Evolutionary conservation across 2,888 invertebrate genomes (phyloP).

Genomic region (Drosophila seclusa): DNA sequence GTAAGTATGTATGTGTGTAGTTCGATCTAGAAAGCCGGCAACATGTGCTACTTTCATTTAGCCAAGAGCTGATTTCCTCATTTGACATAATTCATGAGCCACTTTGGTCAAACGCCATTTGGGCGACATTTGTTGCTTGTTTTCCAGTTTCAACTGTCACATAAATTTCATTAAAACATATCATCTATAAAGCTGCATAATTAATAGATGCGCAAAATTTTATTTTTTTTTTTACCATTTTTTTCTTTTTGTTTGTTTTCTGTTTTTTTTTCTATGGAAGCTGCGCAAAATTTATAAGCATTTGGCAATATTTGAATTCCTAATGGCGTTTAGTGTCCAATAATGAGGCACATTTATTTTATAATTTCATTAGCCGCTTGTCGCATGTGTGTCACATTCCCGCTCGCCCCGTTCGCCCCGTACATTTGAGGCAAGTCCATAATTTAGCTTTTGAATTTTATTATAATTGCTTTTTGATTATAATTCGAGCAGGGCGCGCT

Average conservation of each 20-base stretch:
- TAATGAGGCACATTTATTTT: slow-evolving; percentile 80
- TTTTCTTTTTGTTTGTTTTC: slow-evolving; percentile 12
- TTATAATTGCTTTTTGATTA: slow-evolving; percentile 77
- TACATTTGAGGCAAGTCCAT: slow-evolving; percentile 35
- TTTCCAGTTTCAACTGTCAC: slow-evolving; percentile 74
- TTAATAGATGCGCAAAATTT: slow-evolving; percentile 50
- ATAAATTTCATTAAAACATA: slow-evolving; percentile 67
- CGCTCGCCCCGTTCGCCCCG: not conserved
- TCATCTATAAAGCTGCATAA: slow-evolving; percentile 40
- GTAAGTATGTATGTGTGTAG: not conserved
- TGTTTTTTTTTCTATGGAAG: slow-evolving; percentile 6
- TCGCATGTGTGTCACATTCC: slow-evolving; percentile 27
- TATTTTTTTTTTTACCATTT: slow-evolving; percentile 5
- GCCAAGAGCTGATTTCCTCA: slow-evolving; percentile 31
- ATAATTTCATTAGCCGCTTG: slow-evolving; percentile 77
- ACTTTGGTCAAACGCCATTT: slow-evolving; percentile 69
- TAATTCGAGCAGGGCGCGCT: slow-evolving; percentile 63
- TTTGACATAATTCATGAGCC: slow-evolving; percentile 67
- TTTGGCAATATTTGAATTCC: slow-evolving; percentile 71
- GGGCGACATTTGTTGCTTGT: slow-evolving; percentile 77
- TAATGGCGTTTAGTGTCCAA: slow-evolving; percentile 79
- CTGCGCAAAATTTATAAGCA: slow-evolving; percentile 54
- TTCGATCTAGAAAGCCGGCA: slow-evolving; percentile 16
- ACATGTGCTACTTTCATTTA: slow-evolving; percentile 24
- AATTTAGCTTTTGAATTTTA: slow-evolving; percentile 56